Conservation (phyloP, 2,888 invertebrate genomes). For the Drosophila ezoana region DNA sequence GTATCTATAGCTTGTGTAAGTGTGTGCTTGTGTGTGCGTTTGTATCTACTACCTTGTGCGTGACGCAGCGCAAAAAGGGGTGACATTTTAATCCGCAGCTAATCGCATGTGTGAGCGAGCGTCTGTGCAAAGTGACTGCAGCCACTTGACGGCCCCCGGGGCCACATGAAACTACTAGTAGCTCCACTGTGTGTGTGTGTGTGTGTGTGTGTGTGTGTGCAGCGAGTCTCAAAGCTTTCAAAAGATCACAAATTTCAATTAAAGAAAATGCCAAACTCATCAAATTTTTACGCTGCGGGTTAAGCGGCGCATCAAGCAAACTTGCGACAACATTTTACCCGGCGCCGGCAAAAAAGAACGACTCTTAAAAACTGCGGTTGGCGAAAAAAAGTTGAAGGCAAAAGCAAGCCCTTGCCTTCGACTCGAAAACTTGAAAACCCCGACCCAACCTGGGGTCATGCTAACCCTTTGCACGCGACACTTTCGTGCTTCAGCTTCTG, state of each 20-base stretch:
- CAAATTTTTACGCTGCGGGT: slow-evolving; percentile 79
- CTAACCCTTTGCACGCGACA: slow-evolving; percentile 63
- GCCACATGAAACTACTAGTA: slow-evolving; percentile 34
- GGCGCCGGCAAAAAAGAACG: slow-evolving; percentile 2
- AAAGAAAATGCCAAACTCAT: slow-evolving; percentile 79
- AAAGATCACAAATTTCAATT: slow-evolving; percentile 83
- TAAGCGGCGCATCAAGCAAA: slow-evolving; percentile 62
- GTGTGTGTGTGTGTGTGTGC: slow-evolving; percentile 19
- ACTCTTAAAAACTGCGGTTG: slow-evolving; percentile 65
- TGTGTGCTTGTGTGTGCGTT: slow-evolving; percentile 9
- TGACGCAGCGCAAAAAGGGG: slow-evolving; percentile 71
- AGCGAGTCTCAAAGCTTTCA: slow-evolving; percentile 79
- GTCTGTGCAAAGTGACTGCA: slow-evolving; percentile 63
- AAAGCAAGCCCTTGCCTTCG: background rate
- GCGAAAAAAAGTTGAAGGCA: slow-evolving; percentile 25
- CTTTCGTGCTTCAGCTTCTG: slow-evolving; percentile 9
- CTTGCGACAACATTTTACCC: slow-evolving; percentile 50
- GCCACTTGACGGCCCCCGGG: slow-evolving; percentile 60
- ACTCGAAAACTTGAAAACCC: background rate
- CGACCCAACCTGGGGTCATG: slow-evolving; percentile 25
- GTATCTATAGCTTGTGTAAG: slow-evolving; percentile 54
- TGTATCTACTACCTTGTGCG: slow-evolving; percentile 52
- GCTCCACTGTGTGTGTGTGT: background rate
- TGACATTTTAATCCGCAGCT: slow-evolving; percentile 83
- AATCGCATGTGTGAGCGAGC: slow-evolving; percentile 78